These are phyloP conservation scores for Pica pica DNA, from an alignment of 2,113 vertebrate species.

Conservation along the genomic window DNA sequence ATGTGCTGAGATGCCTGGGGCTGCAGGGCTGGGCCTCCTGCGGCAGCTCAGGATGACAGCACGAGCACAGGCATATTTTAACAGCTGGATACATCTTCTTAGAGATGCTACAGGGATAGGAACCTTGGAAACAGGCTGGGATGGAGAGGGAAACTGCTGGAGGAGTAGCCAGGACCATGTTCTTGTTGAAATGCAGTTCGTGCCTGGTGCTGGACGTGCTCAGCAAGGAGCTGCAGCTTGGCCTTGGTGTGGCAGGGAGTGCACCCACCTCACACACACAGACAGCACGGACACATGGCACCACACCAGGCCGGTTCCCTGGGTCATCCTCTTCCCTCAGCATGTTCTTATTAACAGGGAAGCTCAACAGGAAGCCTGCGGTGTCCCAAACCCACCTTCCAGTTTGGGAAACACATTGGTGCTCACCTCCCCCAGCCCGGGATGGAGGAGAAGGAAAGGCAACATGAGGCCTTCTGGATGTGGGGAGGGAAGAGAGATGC, in stretches of 20 bases:
- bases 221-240: not conserved
- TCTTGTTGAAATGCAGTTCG: not conserved
- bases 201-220: not conserved
- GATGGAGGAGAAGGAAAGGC: not conserved
- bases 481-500: not conserved
- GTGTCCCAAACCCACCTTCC: not conserved
- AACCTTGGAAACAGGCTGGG: not conserved
- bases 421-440: not conserved
- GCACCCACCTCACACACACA: not conserved
- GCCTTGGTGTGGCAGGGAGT: not conserved
- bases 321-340: not conserved
- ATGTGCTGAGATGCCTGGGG: not conserved
- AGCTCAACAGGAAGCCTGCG: not conserved
- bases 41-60: not conserved
- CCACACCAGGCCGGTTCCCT: not conserved
- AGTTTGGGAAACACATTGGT: not conserved
- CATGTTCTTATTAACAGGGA: not conserved
- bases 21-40: not conserved
- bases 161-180: not conserved
- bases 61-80: not conserved
- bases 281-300: not conserved
- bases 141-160: not conserved
- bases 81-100: not conserved
- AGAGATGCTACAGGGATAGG: not conserved
- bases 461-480: not conserved